Base-by-base conservation (phyloP, 1,140 invertebrate species). In the Habropoda laboriosa region DNA sequence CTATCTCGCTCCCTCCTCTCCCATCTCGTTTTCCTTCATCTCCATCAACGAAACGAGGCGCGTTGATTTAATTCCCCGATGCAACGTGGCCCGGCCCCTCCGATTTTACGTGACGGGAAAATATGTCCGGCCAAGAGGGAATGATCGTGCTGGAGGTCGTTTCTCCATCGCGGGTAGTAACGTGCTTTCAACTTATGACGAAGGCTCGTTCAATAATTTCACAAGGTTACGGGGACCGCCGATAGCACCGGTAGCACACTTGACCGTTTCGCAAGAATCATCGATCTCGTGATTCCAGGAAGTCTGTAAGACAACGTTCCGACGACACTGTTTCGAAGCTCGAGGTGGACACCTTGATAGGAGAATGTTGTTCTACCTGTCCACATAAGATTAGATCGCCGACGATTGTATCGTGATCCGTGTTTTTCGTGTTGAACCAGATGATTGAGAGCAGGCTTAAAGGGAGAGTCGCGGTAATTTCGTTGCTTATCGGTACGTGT, bases 151-250 rank as follows among this genome's bases (percentile, higher is more conserved):
- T n/a, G 38, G 81, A 42, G 72, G 58, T 67, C 79, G 40, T 64
- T n/a, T 47, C 61, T 38, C 55, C 49, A 30, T 13, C n/a, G n/a
- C n/a, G n/a, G n/a, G n/a, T n/a, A 32, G 30, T 58, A 61, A 73
- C 45, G 80, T 55, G 35, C 61, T 21, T 51, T 5, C 53, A 30
- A 45, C 53, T 70, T 42, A 7, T 10, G 3, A 38, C 32, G 35
- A 67, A n/a, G 42, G 63, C 42, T 79, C 77, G 81, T 84, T 85
- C 77, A 75, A 85, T 85, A 85, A 84, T 84, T 83, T 80, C 83
- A 71, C 82, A 83, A 84, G 82, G 82, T 83, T 85, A 83, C 77
- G 81, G 30, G 30, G 35, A 40, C 82, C 51, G 40, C 58, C 77
- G 66, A 80, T 79, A 68, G 18, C 60, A 51, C 47, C 24, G n/a